Evolutionary conservation across 2,113 vertebrate genomes (phyloP), one percentile per base, ranked within the genome.

Genomic region (Acrocephalus kingi): DNA sequence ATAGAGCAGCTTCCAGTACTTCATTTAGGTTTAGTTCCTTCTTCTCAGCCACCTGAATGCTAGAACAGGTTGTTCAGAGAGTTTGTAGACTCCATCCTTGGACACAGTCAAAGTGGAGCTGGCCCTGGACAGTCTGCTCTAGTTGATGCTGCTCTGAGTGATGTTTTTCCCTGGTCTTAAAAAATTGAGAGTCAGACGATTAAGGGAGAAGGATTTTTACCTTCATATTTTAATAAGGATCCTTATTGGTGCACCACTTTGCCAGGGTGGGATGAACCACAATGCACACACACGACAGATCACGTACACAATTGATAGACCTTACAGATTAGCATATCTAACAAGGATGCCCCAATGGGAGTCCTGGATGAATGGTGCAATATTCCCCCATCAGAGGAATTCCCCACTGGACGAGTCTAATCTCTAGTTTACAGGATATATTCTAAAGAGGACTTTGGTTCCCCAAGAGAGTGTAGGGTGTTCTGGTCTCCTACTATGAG

Each of bases 241-340:
- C 20, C 27, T 52, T 30, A 28, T 11, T 31, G 27, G 35, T 71
- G 68, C 18, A 15, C 48, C 27, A 16, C 45, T 48, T 68, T 3
- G 7, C 45, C 23, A 19, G 46, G 43, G 22, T 13, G 8, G 43
- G 12, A n/a, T 13, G 64, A 1, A 3, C 23, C 1, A 1, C 46
- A 30, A 16, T 22, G 27, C 20, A 23, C 35, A 39, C 35, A 39
- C 48, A 9, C 1, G 3, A 51, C 4, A 17, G 48, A 9, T 30
- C 6, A 2, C 2, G 2, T 5, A 27, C 3, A 22, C 48, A 39
- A 22, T 7, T 39, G 35, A 30, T 2, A 39, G 48, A 16, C 15
- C 6, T 52, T 30, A 51, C 25, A 71, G 22, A 51, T 18, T 4
- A 67, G 43, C 22, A n/a, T 18, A 46, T 73, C 39, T 56, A 56